Percentiles rank a stretch among this genome's conserved stretches.
Conservation (phyloP, 2,113 vertebrate species). For the Aspiorhynchus laticeps region DNA sequence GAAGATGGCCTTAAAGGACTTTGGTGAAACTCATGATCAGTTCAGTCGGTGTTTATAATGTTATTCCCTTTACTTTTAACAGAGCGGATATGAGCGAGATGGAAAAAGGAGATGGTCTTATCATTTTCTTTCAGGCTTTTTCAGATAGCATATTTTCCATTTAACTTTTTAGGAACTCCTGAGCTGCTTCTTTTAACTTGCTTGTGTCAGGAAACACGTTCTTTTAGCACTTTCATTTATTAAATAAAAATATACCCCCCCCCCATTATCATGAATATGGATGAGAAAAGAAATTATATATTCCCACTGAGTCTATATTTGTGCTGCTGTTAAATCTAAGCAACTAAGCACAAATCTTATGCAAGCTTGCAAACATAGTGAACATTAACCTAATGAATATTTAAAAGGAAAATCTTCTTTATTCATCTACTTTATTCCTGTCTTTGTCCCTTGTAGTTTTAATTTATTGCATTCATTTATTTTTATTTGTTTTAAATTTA, state of each 20-base stretch:
- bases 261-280: constrained; percentile 32
- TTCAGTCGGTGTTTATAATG: neutral
- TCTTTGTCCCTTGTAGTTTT: neutral
- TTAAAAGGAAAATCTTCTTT: neutral
- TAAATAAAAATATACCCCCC: neutral
- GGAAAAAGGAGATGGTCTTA: neutral
- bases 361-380: constrained; percentile 25
- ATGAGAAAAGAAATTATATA: constrained; percentile 26
- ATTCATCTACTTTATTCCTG: neutral
- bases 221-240: neutral
- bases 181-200: neutral
- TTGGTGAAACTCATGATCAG: neutral
- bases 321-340: constrained; percentile 23
- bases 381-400: constrained; percentile 8
- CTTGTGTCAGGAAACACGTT: neutral
- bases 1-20: neutral
- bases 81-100: neutral
- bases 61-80: neutral
- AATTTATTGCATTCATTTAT: neutral
- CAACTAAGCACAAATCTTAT: constrained; percentile 12
- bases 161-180: neutral
- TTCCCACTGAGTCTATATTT: constrained; percentile 24
- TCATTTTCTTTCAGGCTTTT: neutral
- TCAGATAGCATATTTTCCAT: neutral
- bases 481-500: neutral